Percentiles rank a stretch among this genome's conserved stretches.
Evolutionary conservation across 1,140 invertebrate genomes (phyloP).

Genomic region (Nasonia longicornis): DNA sequence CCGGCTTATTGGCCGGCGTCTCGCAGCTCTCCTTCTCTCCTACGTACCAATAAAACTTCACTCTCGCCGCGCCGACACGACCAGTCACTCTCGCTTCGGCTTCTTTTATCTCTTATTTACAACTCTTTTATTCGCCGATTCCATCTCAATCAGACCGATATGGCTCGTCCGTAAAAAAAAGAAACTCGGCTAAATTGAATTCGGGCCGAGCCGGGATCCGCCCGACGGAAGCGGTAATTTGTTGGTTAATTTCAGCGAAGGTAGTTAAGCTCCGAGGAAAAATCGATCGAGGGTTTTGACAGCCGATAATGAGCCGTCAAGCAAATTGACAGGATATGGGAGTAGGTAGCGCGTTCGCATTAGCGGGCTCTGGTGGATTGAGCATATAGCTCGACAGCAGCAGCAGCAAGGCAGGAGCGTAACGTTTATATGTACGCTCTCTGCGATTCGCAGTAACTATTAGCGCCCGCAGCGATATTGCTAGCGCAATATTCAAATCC

Average conservation of each 20-base stretch:
- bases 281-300: background rate
- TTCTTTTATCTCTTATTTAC: constrained; percentile 70
- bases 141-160: constrained; percentile 66
- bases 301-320: constrained; percentile 12
- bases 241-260: background rate
- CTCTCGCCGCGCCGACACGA: constrained; percentile 63
- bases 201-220: background rate
- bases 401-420: constrained; percentile 20
- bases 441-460: constrained; percentile 65
- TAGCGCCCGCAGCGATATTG: constrained; percentile 64
- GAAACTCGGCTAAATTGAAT: background rate
- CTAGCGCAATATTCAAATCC: constrained; percentile 68
- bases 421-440: constrained; percentile 52
- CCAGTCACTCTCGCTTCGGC: constrained; percentile 62
- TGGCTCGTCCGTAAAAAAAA: background rate
- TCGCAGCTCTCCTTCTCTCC: constrained; percentile 28
- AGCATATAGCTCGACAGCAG: background rate
- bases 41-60: constrained; percentile 65
- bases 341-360: background rate
- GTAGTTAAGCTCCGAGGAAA: background rate
- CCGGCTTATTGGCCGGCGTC: constrained; percentile 61
- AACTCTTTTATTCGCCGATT: constrained; percentile 70
- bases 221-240: background rate
- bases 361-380: background rate
- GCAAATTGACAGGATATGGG: background rate